Evolutionary conservation across 2,113 vertebrate species (phyloP).

Genomic region (Odontesthes bonariensis): DNA sequence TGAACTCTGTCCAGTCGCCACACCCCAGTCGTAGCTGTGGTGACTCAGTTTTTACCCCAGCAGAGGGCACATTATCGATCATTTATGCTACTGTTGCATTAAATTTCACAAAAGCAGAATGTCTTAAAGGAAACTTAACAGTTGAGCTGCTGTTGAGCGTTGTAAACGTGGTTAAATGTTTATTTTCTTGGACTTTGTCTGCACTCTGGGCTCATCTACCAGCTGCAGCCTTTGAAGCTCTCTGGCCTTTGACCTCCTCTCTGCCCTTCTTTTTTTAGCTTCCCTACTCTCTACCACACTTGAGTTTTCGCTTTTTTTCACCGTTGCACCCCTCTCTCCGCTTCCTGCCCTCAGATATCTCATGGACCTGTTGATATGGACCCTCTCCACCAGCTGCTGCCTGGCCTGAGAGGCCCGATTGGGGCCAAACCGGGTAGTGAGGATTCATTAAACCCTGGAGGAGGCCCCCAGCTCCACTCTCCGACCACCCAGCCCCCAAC

Average conservation of each 20-base stretch:
- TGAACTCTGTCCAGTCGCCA: neutral
- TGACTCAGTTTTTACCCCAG: too few relatives aligned
- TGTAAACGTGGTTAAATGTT: conserved; percentile 59
- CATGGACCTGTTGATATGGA: conserved; percentile 85
- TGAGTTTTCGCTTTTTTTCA: conserved; percentile 25
- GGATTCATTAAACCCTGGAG: conserved; percentile 54
- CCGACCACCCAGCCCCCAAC: conserved; percentile 53
- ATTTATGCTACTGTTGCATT: neutral
- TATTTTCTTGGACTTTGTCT: conserved; percentile 70
- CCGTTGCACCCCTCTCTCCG: conserved; percentile 15
- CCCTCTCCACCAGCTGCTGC: conserved; percentile 88
- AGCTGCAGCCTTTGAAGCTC: conserved; percentile 67
- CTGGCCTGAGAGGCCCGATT: conserved; percentile 84
- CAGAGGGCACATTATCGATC: too few relatives aligned
- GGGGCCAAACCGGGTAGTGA: conserved; percentile 77
- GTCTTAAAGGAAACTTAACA: neutral
- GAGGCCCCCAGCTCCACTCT: conserved; percentile 61
- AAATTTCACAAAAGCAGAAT: neutral
- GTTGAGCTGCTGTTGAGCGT: neutral
- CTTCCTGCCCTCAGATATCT: conserved; percentile 66
- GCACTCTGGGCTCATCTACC: conserved; percentile 46
- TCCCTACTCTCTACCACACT: conserved; percentile 8
- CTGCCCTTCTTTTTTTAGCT: conserved; percentile 26
- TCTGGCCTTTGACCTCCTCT: conserved; percentile 52
- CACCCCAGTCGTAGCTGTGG: too few relatives aligned